These are phyloP conservation scores for Paraplagusia blochii DNA, from an alignment of 2,113 vertebrate genomes.

Conservation along the genomic window DNA sequence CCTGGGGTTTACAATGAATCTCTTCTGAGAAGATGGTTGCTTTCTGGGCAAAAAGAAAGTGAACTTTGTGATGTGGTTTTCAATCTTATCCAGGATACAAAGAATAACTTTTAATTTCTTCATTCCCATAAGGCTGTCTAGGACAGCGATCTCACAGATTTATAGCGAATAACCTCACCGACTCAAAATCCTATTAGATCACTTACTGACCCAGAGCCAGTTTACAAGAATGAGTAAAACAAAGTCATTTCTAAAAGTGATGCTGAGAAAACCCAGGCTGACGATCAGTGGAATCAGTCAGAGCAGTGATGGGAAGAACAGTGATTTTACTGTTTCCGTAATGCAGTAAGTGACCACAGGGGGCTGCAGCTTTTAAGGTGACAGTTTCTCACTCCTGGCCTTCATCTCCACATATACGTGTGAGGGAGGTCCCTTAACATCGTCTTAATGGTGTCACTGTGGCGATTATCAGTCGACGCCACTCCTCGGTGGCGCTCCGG, in stretches of 20 bases:
- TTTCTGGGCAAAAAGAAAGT: constrained; percentile 7
- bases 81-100: too few relatives aligned
- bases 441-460: constrained; percentile 72
- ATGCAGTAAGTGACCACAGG: constrained; percentile 1
- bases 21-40: constrained; percentile 22
- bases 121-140: constrained; percentile 8
- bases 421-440: constrained; percentile 64
- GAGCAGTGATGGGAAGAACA: constrained; percentile 14
- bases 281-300: constrained; percentile 14
- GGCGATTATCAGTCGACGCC: constrained; percentile 59
- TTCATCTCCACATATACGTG: constrained; percentile 64
- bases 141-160: too few relatives aligned
- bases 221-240: constrained; percentile 25
- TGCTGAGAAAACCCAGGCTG: constrained; percentile 11
- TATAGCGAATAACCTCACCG: too few relatives aligned
- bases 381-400: constrained; percentile 40
- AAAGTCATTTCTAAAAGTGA: constrained; percentile 24
- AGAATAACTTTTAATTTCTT: too few relatives aligned
- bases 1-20: constrained; percentile 8
- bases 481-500: constrained; percentile 45
- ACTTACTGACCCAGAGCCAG: too few relatives aligned
- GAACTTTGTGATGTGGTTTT: too few relatives aligned
- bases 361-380: constrained; percentile 21
- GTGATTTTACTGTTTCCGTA: constrained; percentile 2
- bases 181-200: too few relatives aligned